Base-by-base conservation (phyloP, 2,888 invertebrate species). In the Emmelina monodactyla region DNA sequence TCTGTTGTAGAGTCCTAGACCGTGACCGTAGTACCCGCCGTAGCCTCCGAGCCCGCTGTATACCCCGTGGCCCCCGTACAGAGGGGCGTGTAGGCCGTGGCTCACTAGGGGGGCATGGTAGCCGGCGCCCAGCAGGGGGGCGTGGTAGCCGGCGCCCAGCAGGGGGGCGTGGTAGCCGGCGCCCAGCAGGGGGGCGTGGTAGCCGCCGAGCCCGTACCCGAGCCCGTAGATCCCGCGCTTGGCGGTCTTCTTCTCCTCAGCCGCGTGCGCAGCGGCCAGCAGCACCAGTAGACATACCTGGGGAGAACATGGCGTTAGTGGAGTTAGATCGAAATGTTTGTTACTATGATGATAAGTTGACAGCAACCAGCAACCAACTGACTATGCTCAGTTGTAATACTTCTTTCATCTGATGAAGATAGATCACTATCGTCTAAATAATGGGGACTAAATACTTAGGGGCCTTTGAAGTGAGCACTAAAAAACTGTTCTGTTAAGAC, bases 171-270 rank as follows among this genome's bases (percentile, higher is more conserved):
- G 41, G 32, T 13, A 6, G 29, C 13, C 29, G 29, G 6, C 11
- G 37, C 51, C 50, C 35, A 53, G 32, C 30, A 50, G 32, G 3
- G 51, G 53, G 2, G 51, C 49, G 2, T 41, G 28, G n/a, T n/a
- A n/a, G 2, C 29, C 33, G 2, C 35, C 38, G 12, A 43, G 14
- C n/a, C 60, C 63, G 51, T 67, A 78, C 43, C 78, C 75, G 44
- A 79, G 67, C 22, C 75, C 79, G 39, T 82, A 59, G 43, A 80
- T 64, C 41, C 73, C 79, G 2, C 80, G 63, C 49, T 79, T 76
- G 54, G 78, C 75, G 36, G 59, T 66, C 55, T 76, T 76, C 58
- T 76, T 76, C 55, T 79, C 76, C 29, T 73, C 78, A 1, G 61
- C 71, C 42, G 55, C 65, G 50, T 50, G 56, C 36, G 55, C 72